Evolutionary conservation across 2,888 invertebrate species (phyloP).

Genomic region (Campoplex capitator): DNA sequence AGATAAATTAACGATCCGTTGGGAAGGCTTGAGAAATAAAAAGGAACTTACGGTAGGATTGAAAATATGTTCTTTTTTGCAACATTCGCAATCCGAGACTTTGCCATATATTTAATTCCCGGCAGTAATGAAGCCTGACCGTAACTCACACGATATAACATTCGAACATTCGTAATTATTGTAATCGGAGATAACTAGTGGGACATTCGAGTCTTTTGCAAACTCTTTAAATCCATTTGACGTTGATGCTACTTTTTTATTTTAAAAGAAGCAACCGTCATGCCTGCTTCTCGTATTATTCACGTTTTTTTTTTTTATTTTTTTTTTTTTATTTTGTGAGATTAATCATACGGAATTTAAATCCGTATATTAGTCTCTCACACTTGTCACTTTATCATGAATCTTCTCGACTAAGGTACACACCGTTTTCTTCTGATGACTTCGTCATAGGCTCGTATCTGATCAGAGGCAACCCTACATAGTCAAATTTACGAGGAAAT

Average conservation of each 20-base stretch:
- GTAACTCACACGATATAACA: not conserved
- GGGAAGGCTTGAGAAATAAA: constrained; percentile 5
- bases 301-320: not conserved
- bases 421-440: constrained; percentile 23
- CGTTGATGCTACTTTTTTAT: not conserved
- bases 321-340: not conserved
- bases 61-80: not conserved
- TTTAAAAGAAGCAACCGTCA: not conserved
- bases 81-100: constrained; percentile 2
- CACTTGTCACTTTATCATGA: constrained; percentile 27
- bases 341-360: constrained; percentile 13
- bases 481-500: constrained; percentile 38
- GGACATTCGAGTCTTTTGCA: not conserved
- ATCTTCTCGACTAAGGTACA: not conserved
- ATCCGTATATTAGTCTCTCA: constrained; percentile 17
- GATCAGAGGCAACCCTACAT: not conserved
- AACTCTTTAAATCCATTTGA: not conserved
- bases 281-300: not conserved
- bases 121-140: not conserved
- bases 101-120: constrained; percentile 1
- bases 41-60: constrained; percentile 18
- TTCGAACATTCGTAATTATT: constrained; percentile 1
- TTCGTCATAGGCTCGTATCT: constrained; percentile 12
- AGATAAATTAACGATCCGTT: constrained; percentile 37
- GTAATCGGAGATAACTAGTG: not conserved